These are phyloP conservation scores for Garrulus glandarius DNA, from an alignment of 2,797 vertebrate genomes.

Conservation along the genomic window DNA sequence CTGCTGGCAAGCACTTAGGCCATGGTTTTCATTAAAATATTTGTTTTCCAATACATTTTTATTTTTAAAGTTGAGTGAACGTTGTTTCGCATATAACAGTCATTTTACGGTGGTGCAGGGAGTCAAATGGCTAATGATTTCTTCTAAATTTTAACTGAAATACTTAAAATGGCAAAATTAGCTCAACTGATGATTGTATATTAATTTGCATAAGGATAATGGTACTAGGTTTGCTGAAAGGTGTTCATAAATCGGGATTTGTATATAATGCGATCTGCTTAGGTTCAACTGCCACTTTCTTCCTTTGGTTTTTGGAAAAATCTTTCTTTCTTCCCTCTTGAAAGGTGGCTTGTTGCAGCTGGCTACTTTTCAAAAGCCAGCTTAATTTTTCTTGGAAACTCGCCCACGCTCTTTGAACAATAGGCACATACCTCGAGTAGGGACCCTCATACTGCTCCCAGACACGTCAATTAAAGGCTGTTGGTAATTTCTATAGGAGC, in stretches of 20 bases:
- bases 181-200: constrained; percentile 1
- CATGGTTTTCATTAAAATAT: constrained; percentile 43
- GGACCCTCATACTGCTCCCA: constrained; percentile 44
- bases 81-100: not conserved
- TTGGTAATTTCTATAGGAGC: constrained; percentile 9
- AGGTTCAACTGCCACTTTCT: constrained; percentile 50
- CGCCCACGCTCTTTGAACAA: not conserved
- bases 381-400: not conserved
- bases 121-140: constrained; percentile 1
- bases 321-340: not conserved
- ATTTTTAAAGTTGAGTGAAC: constrained; percentile 8
- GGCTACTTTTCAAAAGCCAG: constrained; percentile 30
- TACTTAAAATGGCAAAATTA: not conserved
- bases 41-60: constrained; percentile 69
- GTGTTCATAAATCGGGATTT: not conserved
- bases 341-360: constrained; percentile 48
- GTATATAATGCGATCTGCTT: constrained; percentile 44
- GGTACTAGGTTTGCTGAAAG: constrained; percentile 42
- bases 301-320: constrained; percentile 56
- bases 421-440: not conserved
- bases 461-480: constrained; percentile 21
- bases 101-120: constrained; percentile 16
- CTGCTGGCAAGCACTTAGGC: not conserved
- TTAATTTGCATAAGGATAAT: constrained; percentile 35
- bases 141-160: not conserved